Evolutionary conservation across 1,140 invertebrate species (phyloP).

Genomic region (Zaprionus ornatus): DNA sequence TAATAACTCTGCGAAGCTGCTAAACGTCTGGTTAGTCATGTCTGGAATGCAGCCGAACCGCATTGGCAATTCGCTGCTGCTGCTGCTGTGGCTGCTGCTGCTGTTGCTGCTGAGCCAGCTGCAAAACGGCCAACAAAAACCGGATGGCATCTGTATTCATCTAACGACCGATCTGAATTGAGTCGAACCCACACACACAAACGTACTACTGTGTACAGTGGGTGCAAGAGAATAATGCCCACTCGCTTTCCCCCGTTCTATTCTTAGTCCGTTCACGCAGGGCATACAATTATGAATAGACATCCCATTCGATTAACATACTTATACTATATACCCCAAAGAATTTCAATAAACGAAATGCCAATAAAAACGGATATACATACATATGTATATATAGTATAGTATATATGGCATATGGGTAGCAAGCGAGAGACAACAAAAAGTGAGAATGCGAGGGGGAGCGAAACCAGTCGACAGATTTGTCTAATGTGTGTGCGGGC

Average conservation of each 20-base stretch:
- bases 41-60: slow-evolving; percentile 72
- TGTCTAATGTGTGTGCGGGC: slow-evolving; percentile 66
- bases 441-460: slow-evolving; percentile 58
- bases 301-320: slow-evolving; percentile 30
- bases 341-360: slow-evolving; percentile 42
- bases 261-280: slow-evolving; percentile 13
- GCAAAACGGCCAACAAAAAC: slow-evolving; percentile 51
- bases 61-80: slow-evolving; percentile 54
- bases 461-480: slow-evolving; percentile 68
- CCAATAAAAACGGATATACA: slow-evolving; percentile 38
- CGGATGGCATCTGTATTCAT: slow-evolving; percentile 70
- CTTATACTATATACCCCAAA: slow-evolving; percentile 15
- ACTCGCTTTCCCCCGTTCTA: slow-evolving; percentile 8
- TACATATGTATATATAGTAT: not conserved
- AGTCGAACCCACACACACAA: slow-evolving; percentile 19
- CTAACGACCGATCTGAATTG: slow-evolving; percentile 32
- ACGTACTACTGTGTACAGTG: not conserved
- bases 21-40: slow-evolving; percentile 67
- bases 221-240: slow-evolving; percentile 17
- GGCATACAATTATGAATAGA: slow-evolving; percentile 12
- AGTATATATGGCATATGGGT: not conserved
- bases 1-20: slow-evolving; percentile 66
- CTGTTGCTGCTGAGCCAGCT: slow-evolving; percentile 15
- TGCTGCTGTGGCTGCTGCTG: slow-evolving; percentile 7
- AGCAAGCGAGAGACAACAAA: slow-evolving; percentile 25